These are phyloP conservation scores for Idaea aversata DNA, from an alignment of 2,888 invertebrate genomes.

Conservation along the genomic window DNA sequence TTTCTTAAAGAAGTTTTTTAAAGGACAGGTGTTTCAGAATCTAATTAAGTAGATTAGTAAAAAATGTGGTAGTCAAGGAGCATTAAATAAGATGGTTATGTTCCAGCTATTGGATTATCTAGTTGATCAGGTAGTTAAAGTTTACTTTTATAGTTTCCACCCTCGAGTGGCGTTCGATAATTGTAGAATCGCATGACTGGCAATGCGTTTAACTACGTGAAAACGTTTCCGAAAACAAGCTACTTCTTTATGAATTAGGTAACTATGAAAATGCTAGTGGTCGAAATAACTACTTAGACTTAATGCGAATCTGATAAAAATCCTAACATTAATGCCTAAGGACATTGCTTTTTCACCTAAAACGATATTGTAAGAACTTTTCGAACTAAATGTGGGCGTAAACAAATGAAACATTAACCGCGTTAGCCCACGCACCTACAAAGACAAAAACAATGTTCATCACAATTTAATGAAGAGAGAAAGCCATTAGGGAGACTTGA, in stretches of 20 bases:
- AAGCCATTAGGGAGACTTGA: slow-evolving; percentile 74
- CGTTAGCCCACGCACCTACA: slow-evolving; percentile 49
- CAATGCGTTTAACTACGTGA: slow-evolving; percentile 59
- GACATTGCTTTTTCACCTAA: slow-evolving; percentile 27
- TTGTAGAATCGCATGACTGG: slow-evolving; percentile 61
- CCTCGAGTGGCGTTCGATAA: slow-evolving; percentile 44
- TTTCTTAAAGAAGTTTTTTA: background rate
- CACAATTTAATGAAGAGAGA: slow-evolving; percentile 76
- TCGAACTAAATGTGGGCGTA: slow-evolving; percentile 13
- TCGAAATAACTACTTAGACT: slow-evolving; percentile 44
- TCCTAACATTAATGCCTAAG: slow-evolving; percentile 29
- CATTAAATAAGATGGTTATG: slow-evolving; percentile 6
- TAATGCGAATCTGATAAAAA: slow-evolving; percentile 50
- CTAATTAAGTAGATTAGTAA: background rate
- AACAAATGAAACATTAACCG: slow-evolving; percentile 39
- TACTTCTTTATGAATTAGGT: slow-evolving; percentile 55
- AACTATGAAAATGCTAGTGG: slow-evolving; percentile 40
- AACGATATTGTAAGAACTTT: background rate
- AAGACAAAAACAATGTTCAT: slow-evolving; percentile 68
- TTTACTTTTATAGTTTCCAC: slow-evolving; percentile 44
- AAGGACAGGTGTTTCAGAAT: background rate
- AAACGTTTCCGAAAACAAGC: slow-evolving; percentile 72
- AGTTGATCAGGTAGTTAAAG: slow-evolving; percentile 26
- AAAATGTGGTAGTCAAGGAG: background rate
- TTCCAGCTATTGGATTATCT: slow-evolving; percentile 30